Evolutionary conservation across 2,797 vertebrate genomes (phyloP), one percentile per base, ranked within the genome.

Genomic region (Peromyscus attwateri): DNA sequence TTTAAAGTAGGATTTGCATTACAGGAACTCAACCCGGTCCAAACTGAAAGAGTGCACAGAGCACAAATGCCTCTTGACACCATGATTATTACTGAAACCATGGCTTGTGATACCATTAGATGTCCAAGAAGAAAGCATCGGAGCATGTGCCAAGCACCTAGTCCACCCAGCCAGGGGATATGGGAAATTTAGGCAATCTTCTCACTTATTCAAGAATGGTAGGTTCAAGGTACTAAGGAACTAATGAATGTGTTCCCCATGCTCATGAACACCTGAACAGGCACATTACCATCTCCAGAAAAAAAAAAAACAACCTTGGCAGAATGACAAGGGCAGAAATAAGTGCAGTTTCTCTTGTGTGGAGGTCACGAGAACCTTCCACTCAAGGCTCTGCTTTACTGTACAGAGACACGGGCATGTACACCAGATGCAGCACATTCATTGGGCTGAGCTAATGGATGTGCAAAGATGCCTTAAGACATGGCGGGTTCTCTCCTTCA

Each of bases 1-100:
- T 98, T 98, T 98, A 98, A 98, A 98, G 97, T 52, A 49, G 92
- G 90, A 98, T 98, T 98, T 98, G 98, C 98, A 98, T 98, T 98
- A 98, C 97, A 97, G 98, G 98, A 98, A 98, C 97, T 97, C 96
- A 98, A 98, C 93, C 68, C 1, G 96, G 97, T 43, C 94, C 87
- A 70, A 96, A 96, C 97, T 97, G 97, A 96, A 98, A 97, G 95
- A 83, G 95, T 43, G 60, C 96, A 49, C 92, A 68, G 96, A 93
- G 93, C 97, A 95, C 97, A 96, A 97, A 98, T 83, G 97, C 95
- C 95, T 98, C 97, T 97, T 82, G 87, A 95, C 96, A 89, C 84
- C 95, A 9, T 80, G 97, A 97, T 98, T 95, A 98, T 88, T 97
- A 91, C 92, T 11, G 43, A 98, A 98, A 96, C 19, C 97, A 95